phyloP scores from a whole-genome alignment of 2,797 vertebrate genomes.

The Heliangelus exortis region DNA sequence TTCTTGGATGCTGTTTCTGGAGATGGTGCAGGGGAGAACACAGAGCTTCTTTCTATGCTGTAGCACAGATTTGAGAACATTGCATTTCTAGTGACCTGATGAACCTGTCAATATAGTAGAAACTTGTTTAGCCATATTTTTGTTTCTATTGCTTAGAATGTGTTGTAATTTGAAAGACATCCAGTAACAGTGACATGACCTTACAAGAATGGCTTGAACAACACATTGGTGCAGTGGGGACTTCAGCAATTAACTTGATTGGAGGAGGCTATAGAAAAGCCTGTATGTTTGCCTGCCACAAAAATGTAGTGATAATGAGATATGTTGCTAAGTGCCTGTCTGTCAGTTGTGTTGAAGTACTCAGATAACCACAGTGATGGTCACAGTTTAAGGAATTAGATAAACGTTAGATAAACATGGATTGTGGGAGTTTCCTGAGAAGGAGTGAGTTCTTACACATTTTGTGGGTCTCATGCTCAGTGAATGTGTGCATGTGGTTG shows the following conservation, averaged over 20 bases:
- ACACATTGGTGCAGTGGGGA: neutral
- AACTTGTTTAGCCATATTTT: neutral
- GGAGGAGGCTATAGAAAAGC: neutral
- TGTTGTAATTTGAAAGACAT: constrained; percentile 7
- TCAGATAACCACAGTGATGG: neutral
- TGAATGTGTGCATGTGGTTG: neutral
- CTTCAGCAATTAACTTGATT: neutral
- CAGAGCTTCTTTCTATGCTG: neutral
- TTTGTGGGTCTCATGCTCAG: neutral
- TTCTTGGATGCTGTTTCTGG: neutral
- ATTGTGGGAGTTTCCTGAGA: neutral
- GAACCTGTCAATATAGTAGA: neutral
- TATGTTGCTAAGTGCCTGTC: neutral
- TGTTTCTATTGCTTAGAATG: neutral
- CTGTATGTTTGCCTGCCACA: neutral
- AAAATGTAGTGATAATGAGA: neutral
- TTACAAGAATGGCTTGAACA: neutral
- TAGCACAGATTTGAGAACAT: neutral
- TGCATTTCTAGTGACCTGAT: neutral
- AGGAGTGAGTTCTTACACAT: neutral
- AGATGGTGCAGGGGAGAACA: neutral
- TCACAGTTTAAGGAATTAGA: neutral
- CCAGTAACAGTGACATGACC: neutral
- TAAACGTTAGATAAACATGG: neutral
- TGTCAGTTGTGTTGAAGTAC: neutral